These are phyloP conservation scores for Leptocoma aspasia DNA, from an alignment of 2,113 vertebrate genomes.

Conservation along the genomic window DNA sequence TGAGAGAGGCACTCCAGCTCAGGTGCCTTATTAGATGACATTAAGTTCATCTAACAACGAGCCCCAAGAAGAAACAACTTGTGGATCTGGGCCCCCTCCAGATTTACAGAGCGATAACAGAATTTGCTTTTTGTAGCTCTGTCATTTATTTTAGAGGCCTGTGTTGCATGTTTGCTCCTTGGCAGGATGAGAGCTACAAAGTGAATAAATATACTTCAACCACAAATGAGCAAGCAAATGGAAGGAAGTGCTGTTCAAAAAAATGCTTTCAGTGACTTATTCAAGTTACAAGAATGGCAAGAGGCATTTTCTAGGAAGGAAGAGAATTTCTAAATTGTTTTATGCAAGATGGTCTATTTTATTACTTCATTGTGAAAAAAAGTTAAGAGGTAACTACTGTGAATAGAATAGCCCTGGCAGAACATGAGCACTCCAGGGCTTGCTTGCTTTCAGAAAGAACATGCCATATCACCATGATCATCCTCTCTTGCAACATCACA, in stretches of 20 bases:
- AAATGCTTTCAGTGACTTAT: slow-evolving; percentile 34
- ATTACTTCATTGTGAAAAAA: slow-evolving; percentile 28
- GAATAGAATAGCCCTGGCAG: background rate
- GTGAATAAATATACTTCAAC: slow-evolving; percentile 48
- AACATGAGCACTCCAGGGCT: background rate
- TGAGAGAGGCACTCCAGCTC: background rate
- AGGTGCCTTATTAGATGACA: background rate
- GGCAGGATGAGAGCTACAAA: slow-evolving; percentile 8
- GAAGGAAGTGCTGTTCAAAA: slow-evolving; percentile 52
- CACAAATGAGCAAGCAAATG: slow-evolving; percentile 54
- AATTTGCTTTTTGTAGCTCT: slow-evolving; percentile 1
- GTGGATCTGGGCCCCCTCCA: background rate
- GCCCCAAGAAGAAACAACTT: background rate
- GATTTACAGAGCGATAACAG: background rate
- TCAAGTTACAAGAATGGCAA: slow-evolving; percentile 50
- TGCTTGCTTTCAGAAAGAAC: background rate
- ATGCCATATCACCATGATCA: slow-evolving; percentile 18
- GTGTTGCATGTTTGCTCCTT: slow-evolving; percentile 33
- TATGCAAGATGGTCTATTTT: slow-evolving; percentile 32
- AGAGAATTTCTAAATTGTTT: slow-evolving; percentile 49
- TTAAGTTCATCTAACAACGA: background rate
- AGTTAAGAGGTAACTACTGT: background rate
- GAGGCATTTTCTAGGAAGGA: slow-evolving; percentile 52
- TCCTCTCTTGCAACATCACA: slow-evolving; percentile 2
- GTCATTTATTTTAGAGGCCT: background rate